Conservation (phyloP, 2,888 invertebrate genomes). For the Pterostichus niger region DNA sequence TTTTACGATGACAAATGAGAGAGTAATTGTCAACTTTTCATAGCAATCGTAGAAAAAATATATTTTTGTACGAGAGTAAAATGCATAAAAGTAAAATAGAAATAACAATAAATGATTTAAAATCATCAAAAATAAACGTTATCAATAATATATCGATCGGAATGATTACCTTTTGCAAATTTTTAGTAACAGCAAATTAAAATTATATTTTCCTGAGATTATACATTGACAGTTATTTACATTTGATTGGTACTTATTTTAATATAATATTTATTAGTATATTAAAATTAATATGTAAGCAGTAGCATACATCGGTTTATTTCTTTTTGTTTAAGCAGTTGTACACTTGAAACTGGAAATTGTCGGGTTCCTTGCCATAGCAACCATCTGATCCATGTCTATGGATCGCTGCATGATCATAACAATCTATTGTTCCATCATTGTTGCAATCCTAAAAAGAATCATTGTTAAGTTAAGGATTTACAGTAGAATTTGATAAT, state of each 20-base stretch:
- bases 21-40: too few relatives aligned
- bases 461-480: not conserved
- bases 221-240: not conserved
- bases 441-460: conserved; percentile 57
- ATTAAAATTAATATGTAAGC: conserved; percentile 18
- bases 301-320: not conserved
- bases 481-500: too few relatives aligned
- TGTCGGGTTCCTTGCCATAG: conserved; percentile 1
- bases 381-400: conserved; percentile 54
- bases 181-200: too few relatives aligned
- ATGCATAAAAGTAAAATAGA: too few relatives aligned
- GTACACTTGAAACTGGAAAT: conserved; percentile 54
- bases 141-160: too few relatives aligned
- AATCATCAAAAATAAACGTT: too few relatives aligned
- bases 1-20: too few relatives aligned
- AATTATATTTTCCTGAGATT: too few relatives aligned
- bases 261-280: not conserved
- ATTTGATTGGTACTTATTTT: conserved; percentile 3
- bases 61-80: too few relatives aligned
- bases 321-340: conserved; percentile 56
- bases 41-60: too few relatives aligned
- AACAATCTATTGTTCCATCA: conserved; percentile 60
- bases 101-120: too few relatives aligned
- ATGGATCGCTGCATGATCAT: conserved; percentile 60
- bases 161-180: too few relatives aligned